A percentile compares a stretch with the other conserved stretches of the same genome.
phyloP scores from a whole-genome alignment of 2,113 vertebrate genomes.

The Blennius ocellaris region DNA sequence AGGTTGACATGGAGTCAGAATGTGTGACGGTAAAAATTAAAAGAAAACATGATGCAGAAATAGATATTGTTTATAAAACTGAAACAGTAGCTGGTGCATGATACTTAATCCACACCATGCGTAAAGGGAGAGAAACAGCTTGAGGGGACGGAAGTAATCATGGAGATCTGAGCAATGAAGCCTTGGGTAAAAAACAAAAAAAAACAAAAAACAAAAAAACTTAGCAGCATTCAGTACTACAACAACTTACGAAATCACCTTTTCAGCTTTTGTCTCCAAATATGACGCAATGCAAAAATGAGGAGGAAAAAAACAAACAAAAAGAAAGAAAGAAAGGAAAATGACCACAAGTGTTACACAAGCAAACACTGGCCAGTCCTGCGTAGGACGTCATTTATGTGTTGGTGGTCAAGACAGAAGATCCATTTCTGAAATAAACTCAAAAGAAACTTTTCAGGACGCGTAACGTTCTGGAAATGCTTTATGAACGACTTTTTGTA shows the following conservation, averaged over 20 bases:
- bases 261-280: constrained; percentile 81
- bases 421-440: too few relatives aligned
- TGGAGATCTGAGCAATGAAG: constrained; percentile 23
- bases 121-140: constrained; percentile 20
- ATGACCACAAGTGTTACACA: constrained; percentile 53
- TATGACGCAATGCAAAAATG: constrained; percentile 71
- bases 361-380: constrained; percentile 15
- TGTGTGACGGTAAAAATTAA: constrained; percentile 3
- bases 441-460: too few relatives aligned
- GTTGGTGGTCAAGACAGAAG: too few relatives aligned
- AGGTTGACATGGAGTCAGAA: constrained; percentile 46
- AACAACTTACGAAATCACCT: constrained; percentile 76
- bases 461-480: too few relatives aligned
- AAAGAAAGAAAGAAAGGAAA: constrained; percentile 61
- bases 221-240: constrained; percentile 47
- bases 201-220: too few relatives aligned
- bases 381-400: too few relatives aligned
- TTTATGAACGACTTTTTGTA: too few relatives aligned
- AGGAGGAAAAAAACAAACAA: constrained; percentile 61
- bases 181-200: not conserved
- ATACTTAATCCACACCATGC: constrained; percentile 51
- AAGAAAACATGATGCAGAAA: not conserved
- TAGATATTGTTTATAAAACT: not conserved
- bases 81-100: constrained; percentile 27
- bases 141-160: not conserved